Evolutionary conservation across 2,888 invertebrate genomes (phyloP).

Genomic region (Heteromurus nitidus): DNA sequence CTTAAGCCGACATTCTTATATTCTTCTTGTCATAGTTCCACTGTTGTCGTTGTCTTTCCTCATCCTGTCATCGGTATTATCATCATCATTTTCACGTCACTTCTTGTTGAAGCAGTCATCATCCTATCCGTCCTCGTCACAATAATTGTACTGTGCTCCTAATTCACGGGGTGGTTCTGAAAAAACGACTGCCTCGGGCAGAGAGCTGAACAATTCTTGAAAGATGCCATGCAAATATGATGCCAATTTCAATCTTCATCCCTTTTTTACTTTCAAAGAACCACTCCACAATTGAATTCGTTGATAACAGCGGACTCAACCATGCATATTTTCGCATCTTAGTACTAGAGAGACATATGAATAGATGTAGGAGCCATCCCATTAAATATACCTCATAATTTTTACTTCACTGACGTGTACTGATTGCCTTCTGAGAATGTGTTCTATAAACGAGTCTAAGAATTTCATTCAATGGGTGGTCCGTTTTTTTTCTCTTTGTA

Average conservation of each 20-base stretch:
- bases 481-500: neutral
- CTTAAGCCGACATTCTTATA: neutral
- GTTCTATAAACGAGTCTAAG: neutral
- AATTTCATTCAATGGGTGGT: conserved; percentile 38
- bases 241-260: neutral
- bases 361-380: conserved; percentile 5
- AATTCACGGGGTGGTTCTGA: conserved; percentile 35
- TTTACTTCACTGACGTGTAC: no score
- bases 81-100: conserved; percentile 12
- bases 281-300: conserved; percentile 15
- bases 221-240: conserved; percentile 20
- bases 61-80: neutral
- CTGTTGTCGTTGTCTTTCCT: neutral
- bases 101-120: conserved; percentile 11
- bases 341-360: conserved; percentile 18
- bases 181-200: conserved; percentile 21
- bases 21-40: neutral
- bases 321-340: conserved; percentile 16
- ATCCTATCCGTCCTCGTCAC: neutral
- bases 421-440: conserved; percentile 37
- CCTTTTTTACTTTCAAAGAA: neutral
- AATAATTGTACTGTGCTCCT: conserved; percentile 7
- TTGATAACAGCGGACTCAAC: conserved; percentile 13
- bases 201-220: conserved; percentile 17
- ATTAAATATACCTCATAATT: conserved; percentile 24